Evolutionary conservation across 2,888 invertebrate genomes (phyloP), one percentile per base, ranked within the genome.

Genomic region (Drosophila seclusa): DNA sequence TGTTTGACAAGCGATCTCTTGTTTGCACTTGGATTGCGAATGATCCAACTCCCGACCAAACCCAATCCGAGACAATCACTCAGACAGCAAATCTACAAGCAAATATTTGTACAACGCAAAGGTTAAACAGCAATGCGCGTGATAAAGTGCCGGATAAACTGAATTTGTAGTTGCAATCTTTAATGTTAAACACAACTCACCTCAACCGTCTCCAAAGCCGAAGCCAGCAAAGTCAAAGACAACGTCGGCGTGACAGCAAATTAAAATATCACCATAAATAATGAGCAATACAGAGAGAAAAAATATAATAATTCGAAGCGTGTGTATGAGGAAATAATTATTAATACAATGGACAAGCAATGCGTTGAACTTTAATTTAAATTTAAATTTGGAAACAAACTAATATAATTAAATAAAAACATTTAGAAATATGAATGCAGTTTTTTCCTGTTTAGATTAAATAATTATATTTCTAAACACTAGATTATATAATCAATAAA

Each of bases 141-240:
- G 68, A 80, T 80, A 40, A 27, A 81, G 48, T 54, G 60, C 40
- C 31, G 27, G 32, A 69, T 63, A 66, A 83, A 72, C 48, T 68
- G 60, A 83, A 76, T 76, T 83, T 80, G 83, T 80, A 58, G 77
- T 66, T 73, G 81, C 77, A 80, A 80, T 83, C n/a, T 40, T 74
- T 74, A 66, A 59, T 50, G n/a, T 36, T 7, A 42, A 38, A 16
- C 59, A 55, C 50, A 55, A 49, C 49, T 66, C 38, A 68, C 31
- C 48, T 48, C 45, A 57, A 21, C 0, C 16, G 18, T 18, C 49
- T 10, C 11, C 6, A 29, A 29, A 29, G 8, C n/a, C 18, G 4
- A 18, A 27, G 18, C 10, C 5, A 27, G 18, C 27, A 27, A 18
- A 42, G 13, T n/a, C 27, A 42, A 40, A 68, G 34, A 27, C 59